A percentile compares a stretch with the other conserved stretches of the same genome.
These are phyloP conservation scores for Nibea albiflora DNA, from an alignment of 2,113 vertebrate genomes.

Conservation along the genomic window DNA sequence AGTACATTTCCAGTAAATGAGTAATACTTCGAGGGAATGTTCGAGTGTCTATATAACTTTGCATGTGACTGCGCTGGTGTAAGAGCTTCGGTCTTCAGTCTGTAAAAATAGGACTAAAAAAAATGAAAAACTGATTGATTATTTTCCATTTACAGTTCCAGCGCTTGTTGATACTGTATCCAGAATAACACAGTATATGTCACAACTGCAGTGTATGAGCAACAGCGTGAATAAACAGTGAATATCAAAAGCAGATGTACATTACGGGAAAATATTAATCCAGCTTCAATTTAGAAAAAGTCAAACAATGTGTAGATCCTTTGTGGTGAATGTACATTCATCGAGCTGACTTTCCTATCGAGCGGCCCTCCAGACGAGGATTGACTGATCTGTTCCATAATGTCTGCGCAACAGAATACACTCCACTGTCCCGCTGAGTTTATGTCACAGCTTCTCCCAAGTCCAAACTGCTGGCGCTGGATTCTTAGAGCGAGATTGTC, in stretches of 20 bases:
- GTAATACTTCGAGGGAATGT: conserved; percentile 1
- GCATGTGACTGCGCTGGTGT: background rate
- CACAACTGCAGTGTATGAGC: conserved; percentile 32
- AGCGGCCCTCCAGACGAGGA: conserved; percentile 34
- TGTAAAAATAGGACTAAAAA: conserved; percentile 12
- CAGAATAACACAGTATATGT: conserved; percentile 56
- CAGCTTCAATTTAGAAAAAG: conserved; percentile 46
- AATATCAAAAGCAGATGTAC: conserved; percentile 66
- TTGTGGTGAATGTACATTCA: conserved; percentile 31
- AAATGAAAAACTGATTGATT: conserved; percentile 34
- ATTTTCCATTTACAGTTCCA: conserved; percentile 47
- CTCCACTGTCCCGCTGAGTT: conserved; percentile 48
- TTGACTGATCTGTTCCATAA: conserved; percentile 62
- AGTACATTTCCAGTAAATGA: background rate
- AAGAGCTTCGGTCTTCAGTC: background rate
- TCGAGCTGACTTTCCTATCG: conserved; percentile 31
- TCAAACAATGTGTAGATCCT: conserved; percentile 53
- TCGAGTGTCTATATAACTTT: background rate
- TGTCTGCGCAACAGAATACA: conserved; percentile 34
- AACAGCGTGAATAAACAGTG: conserved; percentile 33
- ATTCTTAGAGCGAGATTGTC: conserved; percentile 46
- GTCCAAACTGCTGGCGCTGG: conserved; percentile 48
- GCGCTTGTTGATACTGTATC: conserved; percentile 31
- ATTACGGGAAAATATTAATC: conserved; percentile 49
- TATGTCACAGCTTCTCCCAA: conserved; percentile 49